Conservation (phyloP, 2,113 vertebrate species). For the Diphyllodes magnificus region DNA sequence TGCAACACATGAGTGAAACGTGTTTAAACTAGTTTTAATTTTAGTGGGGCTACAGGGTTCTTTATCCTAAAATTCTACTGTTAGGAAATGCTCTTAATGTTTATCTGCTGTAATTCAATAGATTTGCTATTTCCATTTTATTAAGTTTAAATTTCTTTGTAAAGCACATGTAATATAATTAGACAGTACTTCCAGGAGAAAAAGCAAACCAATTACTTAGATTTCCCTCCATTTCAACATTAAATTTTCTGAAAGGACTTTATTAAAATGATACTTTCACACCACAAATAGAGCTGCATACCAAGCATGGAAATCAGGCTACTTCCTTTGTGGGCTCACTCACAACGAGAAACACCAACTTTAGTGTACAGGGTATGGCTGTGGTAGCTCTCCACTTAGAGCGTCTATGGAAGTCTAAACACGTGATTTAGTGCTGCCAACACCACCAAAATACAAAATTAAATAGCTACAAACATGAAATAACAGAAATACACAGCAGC, state of each 20-base stretch:
- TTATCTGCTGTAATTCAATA: neutral
- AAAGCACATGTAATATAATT: neutral
- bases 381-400: neutral
- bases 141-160: neutral
- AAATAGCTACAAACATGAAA: neutral
- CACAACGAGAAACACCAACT: neutral
- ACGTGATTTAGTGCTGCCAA: neutral
- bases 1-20: rapidly evolving
- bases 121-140: neutral
- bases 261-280: neutral
- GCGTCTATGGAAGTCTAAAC: neutral
- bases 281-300: neutral
- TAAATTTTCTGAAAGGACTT: neutral
- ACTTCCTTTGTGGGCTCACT: neutral
- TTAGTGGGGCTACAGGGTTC: neutral
- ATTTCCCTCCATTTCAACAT: neutral
- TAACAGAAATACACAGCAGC: neutral
- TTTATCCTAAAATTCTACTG: neutral
- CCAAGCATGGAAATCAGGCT: neutral
- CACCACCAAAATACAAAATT: neutral
- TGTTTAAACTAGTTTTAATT: neutral
- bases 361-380: no score
- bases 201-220: neutral
- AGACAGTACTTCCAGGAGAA: neutral
- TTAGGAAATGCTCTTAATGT: neutral